Conservation (phyloP, 2,797 vertebrate genomes). For the Microctenopoma steveboyesi region DNA sequence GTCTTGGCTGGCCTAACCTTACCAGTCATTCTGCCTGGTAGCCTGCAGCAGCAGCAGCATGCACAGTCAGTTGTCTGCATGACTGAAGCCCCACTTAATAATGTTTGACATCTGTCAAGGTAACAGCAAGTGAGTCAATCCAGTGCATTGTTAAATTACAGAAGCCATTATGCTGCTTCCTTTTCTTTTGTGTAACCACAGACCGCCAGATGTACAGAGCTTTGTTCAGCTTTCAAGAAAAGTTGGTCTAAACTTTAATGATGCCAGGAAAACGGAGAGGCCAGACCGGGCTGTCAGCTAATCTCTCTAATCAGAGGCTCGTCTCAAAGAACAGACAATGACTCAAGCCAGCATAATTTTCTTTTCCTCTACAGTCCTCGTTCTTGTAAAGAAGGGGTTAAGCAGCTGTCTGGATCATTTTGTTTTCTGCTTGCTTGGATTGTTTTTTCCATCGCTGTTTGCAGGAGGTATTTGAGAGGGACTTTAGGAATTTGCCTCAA, state of each 20-base stretch:
- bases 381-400: conserved; percentile 4
- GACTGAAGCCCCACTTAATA: conserved; percentile 42
- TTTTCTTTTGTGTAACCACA: conserved; percentile 8
- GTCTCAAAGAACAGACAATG: conserved; percentile 28
- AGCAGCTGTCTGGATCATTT: conserved; percentile 22
- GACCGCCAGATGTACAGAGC: conserved; percentile 43
- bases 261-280: conserved; percentile 36
- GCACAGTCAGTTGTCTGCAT: conserved; percentile 26
- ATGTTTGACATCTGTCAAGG: conserved; percentile 42
- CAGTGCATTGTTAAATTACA: conserved; percentile 47
- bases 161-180: conserved; percentile 29
- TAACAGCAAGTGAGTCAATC: conserved; percentile 27
- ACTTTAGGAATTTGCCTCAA: neutral
- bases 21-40: conserved; percentile 31
- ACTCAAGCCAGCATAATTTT: conserved; percentile 23
- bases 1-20: conserved; percentile 26
- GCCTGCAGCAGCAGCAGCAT: conserved; percentile 3
- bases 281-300: conserved; percentile 31
- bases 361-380: conserved; percentile 11
- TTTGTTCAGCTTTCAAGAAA: conserved; percentile 44
- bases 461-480: neutral
- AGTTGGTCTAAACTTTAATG: conserved; percentile 28
- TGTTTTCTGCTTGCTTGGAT: conserved; percentile 18
- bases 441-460: neutral
- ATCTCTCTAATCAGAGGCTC: conserved; percentile 40